Conservation (phyloP, 2,888 invertebrate species). For the Hoplodrina blanda region DNA sequence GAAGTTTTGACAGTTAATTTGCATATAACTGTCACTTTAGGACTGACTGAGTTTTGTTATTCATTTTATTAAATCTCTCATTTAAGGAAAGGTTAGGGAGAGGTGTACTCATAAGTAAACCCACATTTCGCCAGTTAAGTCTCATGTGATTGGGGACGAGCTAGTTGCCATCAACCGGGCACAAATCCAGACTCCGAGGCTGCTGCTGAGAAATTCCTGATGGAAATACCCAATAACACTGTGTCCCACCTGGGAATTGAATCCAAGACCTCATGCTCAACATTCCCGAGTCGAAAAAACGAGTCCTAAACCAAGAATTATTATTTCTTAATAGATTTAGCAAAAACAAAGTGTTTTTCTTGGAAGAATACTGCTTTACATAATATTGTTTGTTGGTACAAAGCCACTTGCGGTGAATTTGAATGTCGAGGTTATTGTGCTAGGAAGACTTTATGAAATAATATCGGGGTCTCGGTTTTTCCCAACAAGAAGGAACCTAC, state of each 20-base stretch:
- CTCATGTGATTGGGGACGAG: too few species aligned
- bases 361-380: conserved; percentile 20
- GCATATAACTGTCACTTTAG: neutral
- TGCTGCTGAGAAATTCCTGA: too few species aligned
- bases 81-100: neutral
- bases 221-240: too few species aligned
- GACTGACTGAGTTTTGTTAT: neutral
- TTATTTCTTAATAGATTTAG: neutral
- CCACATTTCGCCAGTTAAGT: too few species aligned
- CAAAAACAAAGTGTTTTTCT: conserved; percentile 6
- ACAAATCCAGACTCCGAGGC: too few species aligned
- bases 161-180: too few species aligned
- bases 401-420: neutral
- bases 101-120: too few species aligned
- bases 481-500: conserved; percentile 2
- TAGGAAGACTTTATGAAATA: neutral
- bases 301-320: neutral
- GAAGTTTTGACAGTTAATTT: conserved; percentile 4
- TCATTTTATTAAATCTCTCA: neutral
- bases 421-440: conserved; percentile 6
- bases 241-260: too few species aligned
- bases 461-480: conserved; percentile 16
- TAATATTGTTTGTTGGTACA: conserved; percentile 2
- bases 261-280: too few species aligned
- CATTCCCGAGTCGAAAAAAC: too few species aligned